These are phyloP conservation scores for human DNA, from an alignment of 2,113 vertebrate species.

Conservation along the genomic window DNA sequence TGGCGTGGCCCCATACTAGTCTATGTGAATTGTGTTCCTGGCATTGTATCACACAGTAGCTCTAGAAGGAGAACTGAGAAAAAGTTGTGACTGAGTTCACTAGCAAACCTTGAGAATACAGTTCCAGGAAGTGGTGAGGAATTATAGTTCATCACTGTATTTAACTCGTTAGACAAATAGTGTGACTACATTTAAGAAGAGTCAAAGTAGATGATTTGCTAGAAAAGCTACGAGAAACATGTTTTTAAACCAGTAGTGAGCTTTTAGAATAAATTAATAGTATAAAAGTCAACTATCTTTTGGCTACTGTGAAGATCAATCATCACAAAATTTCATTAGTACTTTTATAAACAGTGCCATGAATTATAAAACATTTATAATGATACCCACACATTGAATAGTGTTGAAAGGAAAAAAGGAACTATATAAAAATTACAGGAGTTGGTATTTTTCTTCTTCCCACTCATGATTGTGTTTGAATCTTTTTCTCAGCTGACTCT, in stretches of 20 bases:
- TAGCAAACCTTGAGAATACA: background rate
- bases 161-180: background rate
- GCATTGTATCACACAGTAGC: background rate
- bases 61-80: background rate
- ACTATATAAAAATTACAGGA: background rate
- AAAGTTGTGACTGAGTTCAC: background rate
- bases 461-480: constrained; percentile 25
- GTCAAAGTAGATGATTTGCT: background rate
- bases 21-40: background rate
- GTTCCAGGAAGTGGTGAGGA: background rate
- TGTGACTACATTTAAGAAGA: background rate
- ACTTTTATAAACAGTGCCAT: constrained; percentile 51
- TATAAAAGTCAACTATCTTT: background rate
- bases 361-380: constrained; percentile 42
- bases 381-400: constrained; percentile 41
- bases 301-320: background rate
- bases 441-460: background rate
- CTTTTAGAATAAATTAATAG: constrained; percentile 31
- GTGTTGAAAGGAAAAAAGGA: background rate
- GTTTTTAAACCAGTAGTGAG: background rate
- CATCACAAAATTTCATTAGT: constrained; percentile 28
- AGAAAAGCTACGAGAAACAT: background rate
- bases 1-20: background rate
- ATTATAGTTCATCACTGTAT: background rate
- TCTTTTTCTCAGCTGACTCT: constrained; percentile 65